These are phyloP conservation scores for Caenorhabditis doughertyi DNA, from an alignment of 2,888 invertebrate genomes.

Conservation along the genomic window DNA sequence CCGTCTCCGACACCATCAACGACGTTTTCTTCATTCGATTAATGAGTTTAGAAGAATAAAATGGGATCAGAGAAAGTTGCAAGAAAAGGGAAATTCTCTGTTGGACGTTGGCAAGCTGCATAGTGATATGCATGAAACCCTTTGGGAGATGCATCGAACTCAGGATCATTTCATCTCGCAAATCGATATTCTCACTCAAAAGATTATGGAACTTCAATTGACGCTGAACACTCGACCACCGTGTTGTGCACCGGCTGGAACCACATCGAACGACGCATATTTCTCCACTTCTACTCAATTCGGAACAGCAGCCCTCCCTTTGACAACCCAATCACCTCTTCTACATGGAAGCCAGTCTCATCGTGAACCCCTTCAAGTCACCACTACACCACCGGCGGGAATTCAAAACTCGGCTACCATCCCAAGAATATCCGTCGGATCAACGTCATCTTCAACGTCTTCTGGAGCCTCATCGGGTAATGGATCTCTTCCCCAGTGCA, in stretches of 20 bases:
- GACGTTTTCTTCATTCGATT: slow-evolving; percentile 80
- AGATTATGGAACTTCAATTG: slow-evolving; percentile 79
- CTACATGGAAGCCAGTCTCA: slow-evolving; percentile 64
- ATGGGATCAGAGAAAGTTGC: slow-evolving; percentile 85
- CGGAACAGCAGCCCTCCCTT: slow-evolving; percentile 21
- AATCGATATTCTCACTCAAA: slow-evolving; percentile 81
- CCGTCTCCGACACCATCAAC: slow-evolving; percentile 81
- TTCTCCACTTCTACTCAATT: slow-evolving; percentile 34
- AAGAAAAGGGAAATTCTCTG: slow-evolving; percentile 92
- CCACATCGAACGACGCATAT: slow-evolving; percentile 25
- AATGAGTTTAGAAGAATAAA: slow-evolving; percentile 93
- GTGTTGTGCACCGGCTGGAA: slow-evolving; percentile 30
- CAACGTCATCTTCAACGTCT: slow-evolving; percentile 42
- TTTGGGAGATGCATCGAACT: slow-evolving; percentile 82
- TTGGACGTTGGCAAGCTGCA: slow-evolving; percentile 95
- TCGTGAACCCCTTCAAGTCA: slow-evolving; percentile 65
- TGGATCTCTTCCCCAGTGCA: slow-evolving; percentile 50
- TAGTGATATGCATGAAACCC: slow-evolving; percentile 82
- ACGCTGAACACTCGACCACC: slow-evolving; percentile 56
- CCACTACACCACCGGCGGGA: neutral
- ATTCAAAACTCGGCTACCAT: slow-evolving; percentile 29
- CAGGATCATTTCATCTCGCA: slow-evolving; percentile 82
- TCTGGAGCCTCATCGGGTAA: slow-evolving; percentile 52
- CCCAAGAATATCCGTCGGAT: slow-evolving; percentile 66
- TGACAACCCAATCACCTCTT: slow-evolving; percentile 51